Conservation (phyloP, 2,113 vertebrate genomes). For the Opisthocomus hoazin region DNA sequence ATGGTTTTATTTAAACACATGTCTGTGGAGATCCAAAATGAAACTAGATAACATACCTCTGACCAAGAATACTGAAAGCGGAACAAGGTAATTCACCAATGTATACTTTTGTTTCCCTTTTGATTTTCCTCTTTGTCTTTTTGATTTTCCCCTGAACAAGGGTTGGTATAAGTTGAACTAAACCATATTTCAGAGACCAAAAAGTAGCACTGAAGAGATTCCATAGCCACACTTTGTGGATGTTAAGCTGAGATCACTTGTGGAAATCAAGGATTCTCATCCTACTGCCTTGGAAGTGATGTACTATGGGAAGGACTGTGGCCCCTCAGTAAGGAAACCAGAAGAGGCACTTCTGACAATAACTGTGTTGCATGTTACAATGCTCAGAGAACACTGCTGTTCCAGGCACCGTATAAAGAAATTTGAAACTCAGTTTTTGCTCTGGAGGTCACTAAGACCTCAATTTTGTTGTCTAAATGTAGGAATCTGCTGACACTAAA, state of each 20-base stretch:
- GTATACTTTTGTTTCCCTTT: not conserved
- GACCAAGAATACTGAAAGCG: not conserved
- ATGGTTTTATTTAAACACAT: not conserved
- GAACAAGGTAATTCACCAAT: not conserved
- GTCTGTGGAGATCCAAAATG: not conserved
- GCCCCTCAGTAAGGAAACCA: not conserved
- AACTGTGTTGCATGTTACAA: not conserved
- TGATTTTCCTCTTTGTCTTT: not conserved
- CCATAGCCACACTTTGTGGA: not conserved
- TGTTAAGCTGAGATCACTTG: not conserved
- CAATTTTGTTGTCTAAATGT: not conserved
- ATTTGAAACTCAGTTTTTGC: not conserved
- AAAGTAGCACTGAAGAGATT: not conserved
- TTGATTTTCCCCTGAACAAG: not conserved
- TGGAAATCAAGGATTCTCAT: not conserved
- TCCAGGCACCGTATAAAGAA: not conserved
- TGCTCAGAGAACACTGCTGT: not conserved
- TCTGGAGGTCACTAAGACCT: not conserved
- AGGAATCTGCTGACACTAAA: not conserved
- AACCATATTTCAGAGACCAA: not conserved
- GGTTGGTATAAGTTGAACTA: not conserved
- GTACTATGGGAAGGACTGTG: not conserved
- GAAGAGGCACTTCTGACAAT: not conserved
- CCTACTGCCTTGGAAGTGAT: fast-evolving
- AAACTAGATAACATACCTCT: not conserved